Conservation (phyloP, 2,113 vertebrate genomes). For the Toxostoma redivivum region DNA sequence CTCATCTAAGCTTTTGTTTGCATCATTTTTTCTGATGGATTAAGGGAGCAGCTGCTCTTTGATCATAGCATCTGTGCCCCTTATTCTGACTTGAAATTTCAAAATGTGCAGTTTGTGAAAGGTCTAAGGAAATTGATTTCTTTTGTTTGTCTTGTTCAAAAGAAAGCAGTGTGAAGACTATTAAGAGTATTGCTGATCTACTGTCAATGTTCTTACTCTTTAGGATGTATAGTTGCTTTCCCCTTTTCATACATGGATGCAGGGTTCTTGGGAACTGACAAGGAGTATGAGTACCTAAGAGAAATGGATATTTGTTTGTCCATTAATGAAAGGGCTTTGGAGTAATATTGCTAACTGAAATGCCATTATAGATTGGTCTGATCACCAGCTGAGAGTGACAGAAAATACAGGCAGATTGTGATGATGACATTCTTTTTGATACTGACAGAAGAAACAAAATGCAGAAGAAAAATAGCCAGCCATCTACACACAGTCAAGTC, state of each 20-base stretch:
- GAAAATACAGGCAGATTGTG: background rate
- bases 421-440: background rate
- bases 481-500: background rate
- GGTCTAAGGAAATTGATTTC: background rate
- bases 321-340: background rate
- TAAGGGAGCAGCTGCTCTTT: constrained; percentile 30
- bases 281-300: background rate
- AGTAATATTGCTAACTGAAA: background rate
- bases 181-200: background rate
- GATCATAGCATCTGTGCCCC: background rate
- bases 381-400: background rate
- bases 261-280: background rate
- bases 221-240: background rate
- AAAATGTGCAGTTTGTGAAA: background rate
- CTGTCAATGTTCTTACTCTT: background rate
- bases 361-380: background rate
- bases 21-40: constrained; percentile 8
- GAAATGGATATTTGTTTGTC: background rate
- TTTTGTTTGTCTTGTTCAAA: background rate
- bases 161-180: background rate
- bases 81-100: constrained; percentile 7
- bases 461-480: background rate
- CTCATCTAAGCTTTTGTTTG: background rate
- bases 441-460: background rate
- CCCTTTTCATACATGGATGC: background rate